phyloP scores from a whole-genome alignment of 2,888 invertebrate genomes.

The Venusia cambrica region DNA sequence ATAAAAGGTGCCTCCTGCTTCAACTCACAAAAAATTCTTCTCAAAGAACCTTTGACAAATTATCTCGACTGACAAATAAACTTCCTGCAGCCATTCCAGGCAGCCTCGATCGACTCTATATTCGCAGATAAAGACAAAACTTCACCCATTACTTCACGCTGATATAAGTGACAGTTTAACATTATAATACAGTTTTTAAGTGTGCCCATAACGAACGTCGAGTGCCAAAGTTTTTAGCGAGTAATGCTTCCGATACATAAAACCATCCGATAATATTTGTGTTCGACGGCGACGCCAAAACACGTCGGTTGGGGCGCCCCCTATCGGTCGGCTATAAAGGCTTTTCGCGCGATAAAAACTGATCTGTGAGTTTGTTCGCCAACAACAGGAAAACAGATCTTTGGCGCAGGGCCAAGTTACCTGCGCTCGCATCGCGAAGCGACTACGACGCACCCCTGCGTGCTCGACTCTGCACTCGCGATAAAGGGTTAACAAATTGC shows the following conservation, averaged over 20 bases:
- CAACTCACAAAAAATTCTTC: conserved; percentile 53
- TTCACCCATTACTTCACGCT: conserved; percentile 31
- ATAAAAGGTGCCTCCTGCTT: conserved; percentile 50
- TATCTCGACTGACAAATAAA: conserved; percentile 46
- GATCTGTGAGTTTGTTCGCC: conserved; percentile 78
- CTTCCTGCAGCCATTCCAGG: conserved; percentile 24
- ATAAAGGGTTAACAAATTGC: conserved; percentile 77
- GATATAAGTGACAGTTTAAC: conserved; percentile 39
- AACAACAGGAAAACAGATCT: conserved; percentile 78
- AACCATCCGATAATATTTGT: conserved; percentile 76
- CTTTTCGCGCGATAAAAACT: conserved; percentile 80
- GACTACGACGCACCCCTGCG: conserved; percentile 38
- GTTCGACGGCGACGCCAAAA: conserved; percentile 69
- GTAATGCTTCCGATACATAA: conserved; percentile 79
- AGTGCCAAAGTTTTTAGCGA: conserved; percentile 75
- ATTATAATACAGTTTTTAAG: conserved; percentile 52
- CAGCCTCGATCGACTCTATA: conserved; percentile 29
- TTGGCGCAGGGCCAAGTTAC: conserved; percentile 75
- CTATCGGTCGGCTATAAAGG: conserved; percentile 78
- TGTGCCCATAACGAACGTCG: conserved; percentile 47
- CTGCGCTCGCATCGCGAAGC: conserved; percentile 49
- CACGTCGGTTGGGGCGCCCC: conserved; percentile 62
- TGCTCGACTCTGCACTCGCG: conserved; percentile 41
- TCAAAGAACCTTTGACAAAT: conserved; percentile 72
- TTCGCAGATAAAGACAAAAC: conserved; percentile 36